Evolutionary conservation across 1,140 invertebrate genomes (phyloP), one percentile per base, ranked within the genome.

Genomic region (Drosophila guanche): DNA sequence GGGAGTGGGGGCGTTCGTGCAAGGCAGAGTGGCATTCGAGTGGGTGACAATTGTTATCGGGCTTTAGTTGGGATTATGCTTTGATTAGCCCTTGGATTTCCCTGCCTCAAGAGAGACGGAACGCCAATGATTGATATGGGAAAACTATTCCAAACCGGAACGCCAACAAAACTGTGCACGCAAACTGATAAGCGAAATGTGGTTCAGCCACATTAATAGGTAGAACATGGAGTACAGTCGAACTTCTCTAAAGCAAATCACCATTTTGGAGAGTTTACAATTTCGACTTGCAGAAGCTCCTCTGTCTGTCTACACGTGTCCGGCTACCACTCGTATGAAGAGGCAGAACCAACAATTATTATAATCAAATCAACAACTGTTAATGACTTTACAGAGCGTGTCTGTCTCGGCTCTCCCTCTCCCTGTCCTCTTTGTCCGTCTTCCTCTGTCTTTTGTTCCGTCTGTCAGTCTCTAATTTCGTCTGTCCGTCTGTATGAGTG

Each of bases 311-410:
- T 37, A 37, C 33, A 37, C 33, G 33, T 37, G 33, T 37, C 33
- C 33, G 1, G 33, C 33, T 37, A 4, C 33, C 0, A 4, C 1
- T 37, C 33, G 33, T 12, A 4, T 4, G 33, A 37, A 37, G 33
- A 4, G 10, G 20, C 8, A 5, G 10, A 37, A 37, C 33, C 3
- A 4, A 37, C 33, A 37, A 37, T 37, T 37, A 55, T 43, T 65
- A 63, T 76, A 89, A 89, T 78, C 66, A 71, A 86, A 79, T 83
- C 65, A 72, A 77, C 74, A 86, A 74, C 72, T 80, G 68, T 74
- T 80, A 85, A 86, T 86, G 72, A 58, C 57, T 80, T 86, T 86
- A 84, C 71, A 84, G 65, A 68, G 60, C 60, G 53, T 76, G 73
- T 70, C 54, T 48, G 33, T 16, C 4, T 5, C 20, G 4, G 1